Percentiles rank a stretch among this genome's conserved stretches.
These are phyloP conservation scores for Drosophila chauvacae DNA, from an alignment of 1,140 invertebrate species.

Conservation along the genomic window DNA sequence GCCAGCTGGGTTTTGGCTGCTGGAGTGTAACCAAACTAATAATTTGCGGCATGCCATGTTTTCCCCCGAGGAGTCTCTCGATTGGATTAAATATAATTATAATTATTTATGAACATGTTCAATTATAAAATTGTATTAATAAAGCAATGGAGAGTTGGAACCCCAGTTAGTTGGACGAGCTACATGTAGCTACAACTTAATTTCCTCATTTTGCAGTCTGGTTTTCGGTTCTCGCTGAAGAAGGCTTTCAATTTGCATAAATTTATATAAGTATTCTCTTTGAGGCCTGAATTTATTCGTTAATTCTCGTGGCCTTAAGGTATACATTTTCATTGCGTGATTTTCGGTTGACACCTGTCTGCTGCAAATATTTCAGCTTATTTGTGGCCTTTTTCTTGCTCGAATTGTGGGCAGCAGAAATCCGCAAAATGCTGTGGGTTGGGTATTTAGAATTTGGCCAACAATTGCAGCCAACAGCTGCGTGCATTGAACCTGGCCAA, in stretches of 20 bases:
- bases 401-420: conserved; percentile 44
- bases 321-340: conserved; percentile 51
- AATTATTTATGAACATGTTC: conserved; percentile 36
- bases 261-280: neutral
- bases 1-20: conserved; percentile 49
- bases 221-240: conserved; percentile 20
- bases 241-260: conserved; percentile 31
- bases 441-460: conserved; percentile 45
- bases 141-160: conserved; percentile 6
- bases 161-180: neutral
- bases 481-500: conserved; percentile 53
- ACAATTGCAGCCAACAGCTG: conserved; percentile 43
- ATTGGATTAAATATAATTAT: conserved; percentile 30
- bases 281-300: conserved; percentile 15
- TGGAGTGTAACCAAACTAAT: conserved; percentile 52
- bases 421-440: conserved; percentile 31
- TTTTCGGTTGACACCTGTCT: conserved; percentile 46
- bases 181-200: neutral
- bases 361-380: conserved; percentile 46
- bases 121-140: conserved; percentile 51
- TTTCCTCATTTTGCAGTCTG: conserved; percentile 16
- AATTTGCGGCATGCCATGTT: conserved; percentile 48
- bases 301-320: conserved; percentile 13
- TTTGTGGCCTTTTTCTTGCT: conserved; percentile 47
- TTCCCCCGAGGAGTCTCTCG: conserved; percentile 10